Evolutionary conservation across 1,140 invertebrate genomes (phyloP).

Genomic region (Tetramorium simillimum): DNA sequence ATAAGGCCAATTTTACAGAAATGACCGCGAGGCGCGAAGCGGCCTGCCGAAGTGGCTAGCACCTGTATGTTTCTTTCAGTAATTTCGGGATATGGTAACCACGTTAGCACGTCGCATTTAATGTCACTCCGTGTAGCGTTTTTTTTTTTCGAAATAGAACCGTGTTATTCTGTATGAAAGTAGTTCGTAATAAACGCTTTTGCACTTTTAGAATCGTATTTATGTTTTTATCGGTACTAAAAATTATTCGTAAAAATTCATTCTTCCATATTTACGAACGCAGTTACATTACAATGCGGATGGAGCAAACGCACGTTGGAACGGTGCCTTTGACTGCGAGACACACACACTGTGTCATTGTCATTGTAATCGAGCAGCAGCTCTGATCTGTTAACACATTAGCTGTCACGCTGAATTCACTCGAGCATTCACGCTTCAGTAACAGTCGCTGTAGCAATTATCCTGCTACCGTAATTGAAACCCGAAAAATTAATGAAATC

Average conservation of each 20-base stretch:
- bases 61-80: neutral
- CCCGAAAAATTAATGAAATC: neutral
- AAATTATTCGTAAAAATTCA: neutral
- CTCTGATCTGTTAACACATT: conserved; percentile 1
- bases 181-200: neutral
- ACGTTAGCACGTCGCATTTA: conserved; percentile 7
- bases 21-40: conserved; percentile 57
- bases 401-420: neutral
- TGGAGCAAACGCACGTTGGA: neutral
- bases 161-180: neutral
- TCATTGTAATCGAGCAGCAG: neutral
- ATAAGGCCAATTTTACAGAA: conserved; percentile 69
- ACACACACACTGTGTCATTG: neutral
- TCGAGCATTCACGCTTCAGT: no score
- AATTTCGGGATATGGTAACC: neutral
- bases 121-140: neutral
- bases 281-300: neutral
- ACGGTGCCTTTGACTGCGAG: neutral
- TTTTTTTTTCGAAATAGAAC: neutral
- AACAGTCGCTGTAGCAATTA: no score
- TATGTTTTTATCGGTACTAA: neutral
- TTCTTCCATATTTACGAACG: neutral
- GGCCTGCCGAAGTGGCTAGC: neutral
- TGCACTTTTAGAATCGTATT: neutral
- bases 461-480: neutral